Evolutionary conservation across 2,113 vertebrate species (phyloP).

Genomic region (Daphoenositta chrysoptera): DNA sequence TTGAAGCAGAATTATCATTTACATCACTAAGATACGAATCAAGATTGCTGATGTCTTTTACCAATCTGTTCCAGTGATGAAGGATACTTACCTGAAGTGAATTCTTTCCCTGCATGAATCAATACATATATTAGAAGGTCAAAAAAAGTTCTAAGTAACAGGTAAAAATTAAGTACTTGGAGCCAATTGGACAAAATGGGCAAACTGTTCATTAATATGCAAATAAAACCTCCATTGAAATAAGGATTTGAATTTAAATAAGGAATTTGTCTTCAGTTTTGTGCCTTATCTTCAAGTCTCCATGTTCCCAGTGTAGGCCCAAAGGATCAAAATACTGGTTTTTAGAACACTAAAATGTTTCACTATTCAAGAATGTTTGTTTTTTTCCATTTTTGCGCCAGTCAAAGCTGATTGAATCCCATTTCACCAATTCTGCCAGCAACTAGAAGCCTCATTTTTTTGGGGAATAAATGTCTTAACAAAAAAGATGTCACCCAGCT

Average conservation of each 20-base stretch:
- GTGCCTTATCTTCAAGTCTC: background rate
- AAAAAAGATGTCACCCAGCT: background rate
- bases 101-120: background rate
- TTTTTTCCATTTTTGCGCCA: background rate
- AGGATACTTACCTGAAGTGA: background rate
- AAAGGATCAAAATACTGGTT: background rate
- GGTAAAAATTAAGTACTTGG: background rate
- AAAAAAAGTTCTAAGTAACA: background rate
- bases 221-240: background rate
- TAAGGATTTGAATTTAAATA: background rate
- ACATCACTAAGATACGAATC: background rate
- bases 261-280: background rate
- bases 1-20: background rate
- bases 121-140: background rate
- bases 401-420: background rate
- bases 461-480: background rate
- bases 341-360: background rate
- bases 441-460: background rate
- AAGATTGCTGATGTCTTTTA: background rate
- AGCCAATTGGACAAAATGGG: background rate
- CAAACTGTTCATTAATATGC: background rate
- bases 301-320: background rate
- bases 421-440: background rate
- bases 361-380: background rate
- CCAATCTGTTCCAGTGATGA: background rate